A percentile compares a stretch with the other conserved stretches of the same genome.
phyloP scores from a whole-genome alignment of 2,797 vertebrate species.

The Hozukius guyotensis region DNA sequence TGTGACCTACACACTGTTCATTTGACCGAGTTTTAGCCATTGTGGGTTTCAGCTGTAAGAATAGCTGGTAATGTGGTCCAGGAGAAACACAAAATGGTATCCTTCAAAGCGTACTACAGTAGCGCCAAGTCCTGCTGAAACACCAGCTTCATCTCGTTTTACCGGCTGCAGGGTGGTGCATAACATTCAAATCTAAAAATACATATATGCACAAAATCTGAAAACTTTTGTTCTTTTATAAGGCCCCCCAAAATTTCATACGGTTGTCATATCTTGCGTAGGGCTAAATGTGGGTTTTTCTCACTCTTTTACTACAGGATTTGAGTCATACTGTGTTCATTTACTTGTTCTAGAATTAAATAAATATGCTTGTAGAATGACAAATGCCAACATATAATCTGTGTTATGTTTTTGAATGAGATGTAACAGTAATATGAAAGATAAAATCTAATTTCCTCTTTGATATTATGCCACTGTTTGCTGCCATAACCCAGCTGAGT shows the following conservation, averaged over 20 bases:
- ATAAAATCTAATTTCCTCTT: neutral
- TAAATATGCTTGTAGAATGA: neutral
- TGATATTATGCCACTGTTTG: constrained; percentile 2
- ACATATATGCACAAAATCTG: neutral
- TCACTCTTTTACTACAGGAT: neutral
- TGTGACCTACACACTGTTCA: constrained; percentile 67
- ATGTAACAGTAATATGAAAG: neutral
- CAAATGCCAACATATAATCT: neutral
- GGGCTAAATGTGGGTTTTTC: neutral
- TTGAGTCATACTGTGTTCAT: neutral
- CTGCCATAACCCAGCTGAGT: neutral
- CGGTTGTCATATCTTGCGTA: neutral
- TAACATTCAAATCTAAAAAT: constrained; percentile 11
- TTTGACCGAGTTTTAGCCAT: constrained; percentile 69
- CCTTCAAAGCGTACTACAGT: constrained; percentile 14
- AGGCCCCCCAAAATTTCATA: neutral
- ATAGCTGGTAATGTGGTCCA: constrained; percentile 35
- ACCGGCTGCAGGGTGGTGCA: neutral
- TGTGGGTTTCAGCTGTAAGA: constrained; percentile 49
- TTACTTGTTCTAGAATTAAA: neutral
- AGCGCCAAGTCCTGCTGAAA: constrained; percentile 20
- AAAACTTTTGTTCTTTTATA: neutral
- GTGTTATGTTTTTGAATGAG: neutral
- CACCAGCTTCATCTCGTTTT: constrained; percentile 1
- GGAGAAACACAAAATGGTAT: constrained; percentile 40